Evolutionary conservation across 2,888 invertebrate genomes (phyloP).

Genomic region (Metacarcinus magister): DNA sequence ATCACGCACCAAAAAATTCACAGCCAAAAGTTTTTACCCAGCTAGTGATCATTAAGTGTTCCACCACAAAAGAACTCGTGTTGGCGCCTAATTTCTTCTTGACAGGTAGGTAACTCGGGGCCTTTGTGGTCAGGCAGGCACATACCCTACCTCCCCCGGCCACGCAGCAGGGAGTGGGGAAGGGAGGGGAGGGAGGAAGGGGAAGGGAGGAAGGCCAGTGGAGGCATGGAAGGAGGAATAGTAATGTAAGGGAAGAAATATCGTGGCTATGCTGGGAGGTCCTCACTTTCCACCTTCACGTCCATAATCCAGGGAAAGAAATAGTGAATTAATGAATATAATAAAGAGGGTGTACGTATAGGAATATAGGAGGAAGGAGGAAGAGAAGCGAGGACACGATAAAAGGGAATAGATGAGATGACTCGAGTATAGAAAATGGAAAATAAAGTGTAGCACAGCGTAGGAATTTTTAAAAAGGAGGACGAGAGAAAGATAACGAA

Average conservation of each 20-base stretch:
- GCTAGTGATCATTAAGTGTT: not conserved
- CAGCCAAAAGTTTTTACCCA: not conserved
- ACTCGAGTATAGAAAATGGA: not conserved
- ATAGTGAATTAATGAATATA: not conserved
- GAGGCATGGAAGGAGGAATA: not conserved
- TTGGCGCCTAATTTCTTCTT: constrained; percentile 27
- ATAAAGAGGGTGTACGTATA: not conserved
- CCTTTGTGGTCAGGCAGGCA: constrained; percentile 39
- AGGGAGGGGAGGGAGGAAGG: not conserved
- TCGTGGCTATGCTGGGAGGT: not conserved
- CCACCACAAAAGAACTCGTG: not conserved
- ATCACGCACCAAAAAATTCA: not conserved
- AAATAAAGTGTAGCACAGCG: no score
- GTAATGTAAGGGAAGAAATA: not conserved
- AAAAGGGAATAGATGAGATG: not conserved
- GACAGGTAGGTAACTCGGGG: constrained; percentile 33
- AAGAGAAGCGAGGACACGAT: not conserved
- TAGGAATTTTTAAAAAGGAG: no score
- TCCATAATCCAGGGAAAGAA: not conserved
- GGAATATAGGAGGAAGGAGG: not conserved
- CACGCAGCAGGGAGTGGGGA: not conserved
- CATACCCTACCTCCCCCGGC: not conserved
- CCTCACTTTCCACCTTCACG: not conserved
- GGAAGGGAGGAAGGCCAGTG: not conserved
- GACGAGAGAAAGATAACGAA: no score